These are phyloP conservation scores for Chaetogeoica ovagalla DNA, from an alignment of 2,888 invertebrate species.

Conservation along the genomic window DNA sequence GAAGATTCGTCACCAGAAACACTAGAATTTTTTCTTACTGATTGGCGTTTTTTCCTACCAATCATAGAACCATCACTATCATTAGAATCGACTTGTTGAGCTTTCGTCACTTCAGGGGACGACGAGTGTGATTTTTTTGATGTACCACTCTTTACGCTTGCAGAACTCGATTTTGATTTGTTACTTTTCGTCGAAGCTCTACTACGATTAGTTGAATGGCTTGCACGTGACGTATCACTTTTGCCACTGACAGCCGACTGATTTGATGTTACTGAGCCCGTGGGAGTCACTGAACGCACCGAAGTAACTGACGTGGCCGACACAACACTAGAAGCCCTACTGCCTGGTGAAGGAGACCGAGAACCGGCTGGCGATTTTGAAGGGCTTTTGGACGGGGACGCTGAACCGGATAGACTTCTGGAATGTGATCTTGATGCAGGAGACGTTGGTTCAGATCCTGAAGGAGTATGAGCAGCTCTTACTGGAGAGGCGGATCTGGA, in stretches of 20 bases:
- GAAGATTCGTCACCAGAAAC: constrained; percentile 53
- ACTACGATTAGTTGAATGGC: constrained; percentile 47
- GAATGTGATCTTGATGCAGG: constrained; percentile 56
- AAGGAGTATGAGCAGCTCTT: constrained; percentile 53
- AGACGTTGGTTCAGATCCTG: constrained; percentile 56
- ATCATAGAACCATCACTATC: constrained; percentile 51
- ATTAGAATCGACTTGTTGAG: constrained; percentile 20
- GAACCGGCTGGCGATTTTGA: constrained; percentile 56
- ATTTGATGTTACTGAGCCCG: constrained; percentile 44
- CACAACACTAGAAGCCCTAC: constrained; percentile 62
- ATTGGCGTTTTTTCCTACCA: constrained; percentile 35
- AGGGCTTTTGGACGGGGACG: constrained; percentile 46
- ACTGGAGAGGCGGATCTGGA: constrained; percentile 54
- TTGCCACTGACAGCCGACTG: constrained; percentile 41
- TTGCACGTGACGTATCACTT: constrained; percentile 49
- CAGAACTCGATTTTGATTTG: constrained; percentile 53
- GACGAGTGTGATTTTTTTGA: constrained; percentile 43
- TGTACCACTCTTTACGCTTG: constrained; percentile 55
- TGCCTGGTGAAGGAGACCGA: constrained; percentile 61
- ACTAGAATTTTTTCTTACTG: constrained; percentile 40
- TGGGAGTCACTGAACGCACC: constrained; percentile 54
- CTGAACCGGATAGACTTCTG: constrained; percentile 57
- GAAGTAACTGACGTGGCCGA: constrained; percentile 55
- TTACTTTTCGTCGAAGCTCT: constrained; percentile 51
- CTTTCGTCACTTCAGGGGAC: constrained; percentile 28